A percentile compares a stretch with the other conserved stretches of the same genome.
Evolutionary conservation across 2,797 vertebrate species (phyloP).

Genomic region (Mallotus villosus): DNA sequence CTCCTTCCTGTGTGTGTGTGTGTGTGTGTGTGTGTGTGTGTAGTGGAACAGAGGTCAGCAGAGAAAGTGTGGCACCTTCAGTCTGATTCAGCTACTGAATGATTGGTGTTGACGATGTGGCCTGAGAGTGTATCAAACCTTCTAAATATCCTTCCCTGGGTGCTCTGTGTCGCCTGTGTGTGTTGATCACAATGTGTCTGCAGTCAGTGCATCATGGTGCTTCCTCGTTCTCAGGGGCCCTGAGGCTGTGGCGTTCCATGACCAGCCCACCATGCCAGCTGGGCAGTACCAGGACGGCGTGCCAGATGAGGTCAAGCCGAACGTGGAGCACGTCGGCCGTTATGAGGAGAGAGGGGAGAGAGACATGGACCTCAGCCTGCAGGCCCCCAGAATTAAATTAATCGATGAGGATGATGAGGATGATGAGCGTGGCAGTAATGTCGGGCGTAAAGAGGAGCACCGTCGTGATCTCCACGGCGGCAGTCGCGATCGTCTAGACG

Average conservation of each 20-base stretch:
- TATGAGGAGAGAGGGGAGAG: constrained; percentile 31
- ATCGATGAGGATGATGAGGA: constrained; percentile 28
- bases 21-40: background rate
- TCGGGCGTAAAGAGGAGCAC: constrained; percentile 33
- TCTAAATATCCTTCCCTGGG: background rate
- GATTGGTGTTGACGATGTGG: too few relatives aligned
- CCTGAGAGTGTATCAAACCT: too few relatives aligned
- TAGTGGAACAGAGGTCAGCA: background rate
- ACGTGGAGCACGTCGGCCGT: background rate
- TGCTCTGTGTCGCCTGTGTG: too few relatives aligned
- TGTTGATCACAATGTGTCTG: background rate
- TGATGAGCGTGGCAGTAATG: constrained; percentile 47
- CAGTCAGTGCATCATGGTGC: too few relatives aligned
- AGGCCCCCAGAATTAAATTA: background rate
- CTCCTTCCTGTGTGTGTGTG: too few relatives aligned
- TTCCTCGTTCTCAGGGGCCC: constrained; percentile 46
- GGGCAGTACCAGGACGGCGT: constrained; percentile 44
- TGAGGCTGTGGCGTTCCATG: constrained; percentile 47
- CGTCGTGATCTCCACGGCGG: constrained; percentile 18
- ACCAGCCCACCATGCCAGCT: constrained; percentile 42
- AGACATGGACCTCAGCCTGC: constrained; percentile 18
- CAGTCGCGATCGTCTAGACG: constrained; percentile 6
- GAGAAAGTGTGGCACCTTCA: background rate
- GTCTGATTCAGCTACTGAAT: too few relatives aligned
- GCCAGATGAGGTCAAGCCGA: constrained; percentile 33